Evolutionary conservation across 2,797 vertebrate species (phyloP).

Genomic region (Hapalemur alaotrensis): DNA sequence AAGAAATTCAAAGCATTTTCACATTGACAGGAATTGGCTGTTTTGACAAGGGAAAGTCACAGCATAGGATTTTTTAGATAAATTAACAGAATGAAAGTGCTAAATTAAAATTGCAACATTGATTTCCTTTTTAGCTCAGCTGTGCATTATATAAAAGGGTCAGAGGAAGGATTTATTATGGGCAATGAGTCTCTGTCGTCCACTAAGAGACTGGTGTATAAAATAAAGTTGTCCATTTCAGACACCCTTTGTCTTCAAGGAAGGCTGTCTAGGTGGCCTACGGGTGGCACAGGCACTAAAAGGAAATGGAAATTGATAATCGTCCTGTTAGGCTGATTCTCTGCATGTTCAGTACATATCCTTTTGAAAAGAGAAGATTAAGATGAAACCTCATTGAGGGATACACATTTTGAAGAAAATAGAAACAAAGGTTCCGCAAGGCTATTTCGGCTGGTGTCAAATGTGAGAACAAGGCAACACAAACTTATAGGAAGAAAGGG

Average conservation of each 20-base stretch:
- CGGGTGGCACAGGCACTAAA: constrained; percentile 70
- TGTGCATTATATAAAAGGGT: constrained; percentile 80
- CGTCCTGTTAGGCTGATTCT: constrained; percentile 76
- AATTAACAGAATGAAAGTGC: constrained; percentile 78
- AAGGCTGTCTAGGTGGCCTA: constrained; percentile 71
- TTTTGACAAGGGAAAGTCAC: constrained; percentile 75
- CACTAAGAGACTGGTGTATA: constrained; percentile 58
- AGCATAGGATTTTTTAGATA: constrained; percentile 70
- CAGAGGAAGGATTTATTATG: constrained; percentile 79
- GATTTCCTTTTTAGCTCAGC: constrained; percentile 81
- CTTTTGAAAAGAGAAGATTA: constrained; percentile 80
- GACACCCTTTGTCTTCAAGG: constrained; percentile 72
- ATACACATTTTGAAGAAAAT: constrained; percentile 68
- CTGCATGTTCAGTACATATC: constrained; percentile 76
- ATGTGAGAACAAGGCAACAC: constrained; percentile 70
- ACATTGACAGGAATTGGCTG: constrained; percentile 73
- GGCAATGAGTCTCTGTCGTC: constrained; percentile 76
- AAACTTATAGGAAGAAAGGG: constrained; percentile 73
- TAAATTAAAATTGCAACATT: constrained; percentile 80
- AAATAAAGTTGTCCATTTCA: constrained; percentile 78
- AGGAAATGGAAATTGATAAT: constrained; percentile 81
- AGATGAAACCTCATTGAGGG: constrained; percentile 75
- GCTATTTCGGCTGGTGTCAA: constrained; percentile 76
- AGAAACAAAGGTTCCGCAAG: constrained; percentile 59
- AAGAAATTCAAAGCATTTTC: constrained; percentile 59